phyloP scores from a whole-genome alignment of 64 coral and sea anemone species.

The Stichodactyla helianthus region DNA sequence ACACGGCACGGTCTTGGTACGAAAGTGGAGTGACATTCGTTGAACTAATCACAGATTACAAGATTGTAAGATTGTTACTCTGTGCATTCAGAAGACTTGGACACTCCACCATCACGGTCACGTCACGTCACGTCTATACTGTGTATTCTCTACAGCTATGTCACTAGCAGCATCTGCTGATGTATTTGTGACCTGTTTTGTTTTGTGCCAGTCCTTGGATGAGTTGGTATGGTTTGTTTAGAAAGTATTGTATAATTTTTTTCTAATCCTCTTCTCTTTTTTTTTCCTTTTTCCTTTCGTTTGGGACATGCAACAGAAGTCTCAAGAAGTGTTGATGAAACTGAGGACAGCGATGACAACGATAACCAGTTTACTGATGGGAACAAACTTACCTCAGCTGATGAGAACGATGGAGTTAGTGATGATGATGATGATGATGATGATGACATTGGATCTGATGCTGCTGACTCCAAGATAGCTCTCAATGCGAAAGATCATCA shows the following conservation, averaged over 20 bases:
- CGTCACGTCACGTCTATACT: too few relatives aligned
- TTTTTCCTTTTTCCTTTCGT: background rate
- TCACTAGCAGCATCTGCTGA: too few relatives aligned
- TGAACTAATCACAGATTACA: too few relatives aligned
- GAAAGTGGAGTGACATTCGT: background rate
- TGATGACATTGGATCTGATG: slow-evolving; percentile 11
- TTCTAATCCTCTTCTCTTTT: background rate
- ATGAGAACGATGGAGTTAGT: background rate
- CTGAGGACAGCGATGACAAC: background rate
- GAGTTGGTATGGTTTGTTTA: too few relatives aligned
- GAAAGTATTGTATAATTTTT: too few relatives aligned
- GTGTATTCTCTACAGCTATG: too few relatives aligned
- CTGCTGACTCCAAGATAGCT: slow-evolving; percentile 13
- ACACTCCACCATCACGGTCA: too few relatives aligned
- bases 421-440: background rate
- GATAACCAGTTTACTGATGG: background rate
- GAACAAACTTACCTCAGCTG: background rate
- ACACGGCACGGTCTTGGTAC: background rate
- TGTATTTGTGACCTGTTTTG: too few relatives aligned
- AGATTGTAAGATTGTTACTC: too few relatives aligned
- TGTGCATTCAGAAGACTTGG: too few relatives aligned
- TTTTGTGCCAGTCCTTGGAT: too few relatives aligned
- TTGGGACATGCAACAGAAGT: slow-evolving; percentile 3
- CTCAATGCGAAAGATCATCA: background rate
- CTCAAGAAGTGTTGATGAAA: slow-evolving; percentile 19